These are phyloP conservation scores for Silurus aristotelis DNA, from an alignment of 2,797 vertebrate species.

Conservation along the genomic window DNA sequence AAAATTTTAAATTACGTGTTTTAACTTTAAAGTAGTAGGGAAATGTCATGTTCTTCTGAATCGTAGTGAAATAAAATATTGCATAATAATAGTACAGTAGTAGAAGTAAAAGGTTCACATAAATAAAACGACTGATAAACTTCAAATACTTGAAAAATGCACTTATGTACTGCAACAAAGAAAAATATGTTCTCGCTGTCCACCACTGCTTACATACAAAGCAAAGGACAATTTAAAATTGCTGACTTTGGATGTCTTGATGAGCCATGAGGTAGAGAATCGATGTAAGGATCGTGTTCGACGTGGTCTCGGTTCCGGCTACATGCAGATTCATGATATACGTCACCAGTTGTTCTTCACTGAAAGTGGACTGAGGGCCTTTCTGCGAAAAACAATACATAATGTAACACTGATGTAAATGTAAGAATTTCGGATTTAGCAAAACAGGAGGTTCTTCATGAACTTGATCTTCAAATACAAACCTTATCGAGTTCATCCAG, in stretches of 20 bases:
- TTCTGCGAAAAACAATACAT: constrained; percentile 39
- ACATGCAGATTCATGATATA: constrained; percentile 61
- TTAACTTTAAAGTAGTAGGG: no score
- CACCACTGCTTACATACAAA: background rate
- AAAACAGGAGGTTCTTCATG: background rate
- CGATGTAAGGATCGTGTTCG: constrained; percentile 68
- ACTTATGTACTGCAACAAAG: no score
- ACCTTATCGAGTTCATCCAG: constrained; percentile 66
- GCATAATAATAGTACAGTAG: no score
- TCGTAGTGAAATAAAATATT: no score
- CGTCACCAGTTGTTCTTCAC: constrained; percentile 58
- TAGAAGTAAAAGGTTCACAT: no score
- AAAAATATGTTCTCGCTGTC: no score
- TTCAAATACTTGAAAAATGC: no score
- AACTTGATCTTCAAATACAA: background rate
- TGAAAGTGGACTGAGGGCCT: constrained; percentile 62
- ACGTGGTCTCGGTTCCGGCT: constrained; percentile 75
- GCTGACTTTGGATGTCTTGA: constrained; percentile 70
- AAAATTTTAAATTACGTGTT: no score
- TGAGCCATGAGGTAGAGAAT: constrained; percentile 69
- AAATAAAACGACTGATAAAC: no score
- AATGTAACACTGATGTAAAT: no score
- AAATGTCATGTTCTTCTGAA: no score
- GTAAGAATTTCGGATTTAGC: constrained; percentile 48
- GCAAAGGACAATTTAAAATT: background rate